These are phyloP conservation scores for Podiceps cristatus DNA, from an alignment of 2,113 vertebrate species.

Conservation along the genomic window DNA sequence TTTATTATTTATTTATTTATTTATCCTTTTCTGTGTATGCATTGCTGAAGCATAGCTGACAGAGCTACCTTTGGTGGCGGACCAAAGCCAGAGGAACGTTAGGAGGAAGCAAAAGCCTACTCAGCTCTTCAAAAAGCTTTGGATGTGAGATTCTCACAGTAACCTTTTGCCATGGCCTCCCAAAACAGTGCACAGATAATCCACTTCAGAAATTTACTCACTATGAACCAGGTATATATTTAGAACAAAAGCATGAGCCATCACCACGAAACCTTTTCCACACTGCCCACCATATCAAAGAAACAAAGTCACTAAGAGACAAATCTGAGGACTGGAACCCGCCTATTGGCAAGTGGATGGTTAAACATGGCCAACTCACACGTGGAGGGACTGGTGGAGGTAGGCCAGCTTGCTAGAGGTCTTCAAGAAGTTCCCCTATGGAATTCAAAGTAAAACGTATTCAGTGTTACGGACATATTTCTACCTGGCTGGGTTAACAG, in stretches of 20 bases:
- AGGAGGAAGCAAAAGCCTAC: neutral
- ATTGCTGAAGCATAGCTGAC: neutral
- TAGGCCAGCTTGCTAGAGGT: neutral
- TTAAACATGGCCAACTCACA: neutral
- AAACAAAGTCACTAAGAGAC: neutral
- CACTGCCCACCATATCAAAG: neutral
- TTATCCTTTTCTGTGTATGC: neutral
- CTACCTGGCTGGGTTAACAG: neutral
- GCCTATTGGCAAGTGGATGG: neutral
- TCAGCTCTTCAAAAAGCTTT: neutral
- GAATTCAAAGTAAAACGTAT: neutral
- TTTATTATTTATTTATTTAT: neutral
- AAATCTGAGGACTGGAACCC: neutral
- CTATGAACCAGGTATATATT: neutral
- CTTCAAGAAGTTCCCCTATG: neutral
- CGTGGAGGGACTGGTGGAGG: neutral
- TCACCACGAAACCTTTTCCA: neutral
- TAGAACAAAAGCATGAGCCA: neutral
- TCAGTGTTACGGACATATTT: neutral
- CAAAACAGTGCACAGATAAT: neutral
- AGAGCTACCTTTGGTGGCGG: neutral
- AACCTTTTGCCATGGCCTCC: neutral
- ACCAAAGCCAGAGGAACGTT: neutral
- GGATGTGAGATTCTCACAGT: neutral
- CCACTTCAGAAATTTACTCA: neutral